These are phyloP conservation scores for Strongylocentrotus purpuratus DNA, from an alignment of 35 echinoderm and acorn worm genomes.

Conservation along the genomic window DNA sequence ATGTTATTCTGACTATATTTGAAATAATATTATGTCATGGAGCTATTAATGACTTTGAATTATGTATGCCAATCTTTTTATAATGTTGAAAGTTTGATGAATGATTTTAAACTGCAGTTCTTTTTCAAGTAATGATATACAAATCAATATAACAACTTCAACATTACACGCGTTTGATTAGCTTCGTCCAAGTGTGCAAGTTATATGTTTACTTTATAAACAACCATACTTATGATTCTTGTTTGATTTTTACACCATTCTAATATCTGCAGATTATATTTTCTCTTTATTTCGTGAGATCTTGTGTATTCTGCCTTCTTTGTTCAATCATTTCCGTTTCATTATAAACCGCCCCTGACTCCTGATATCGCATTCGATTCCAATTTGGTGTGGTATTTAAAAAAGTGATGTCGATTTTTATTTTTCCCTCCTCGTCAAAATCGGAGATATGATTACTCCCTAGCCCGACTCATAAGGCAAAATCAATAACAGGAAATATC, in stretches of 20 bases:
- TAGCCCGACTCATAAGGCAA: not conserved
- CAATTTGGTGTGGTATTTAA: constrained; percentile 12
- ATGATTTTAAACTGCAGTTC: no score
- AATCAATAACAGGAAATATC: constrained; percentile 42
- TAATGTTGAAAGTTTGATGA: no score
- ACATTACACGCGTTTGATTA: not conserved
- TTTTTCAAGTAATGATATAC: no score
- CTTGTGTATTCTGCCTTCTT: not conserved
- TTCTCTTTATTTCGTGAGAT: not conserved
- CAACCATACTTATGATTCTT: not conserved
- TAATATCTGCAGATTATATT: not conserved
- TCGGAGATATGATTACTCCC: not conserved
- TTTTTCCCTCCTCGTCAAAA: not conserved
- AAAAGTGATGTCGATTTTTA: not conserved
- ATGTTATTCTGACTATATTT: not conserved
- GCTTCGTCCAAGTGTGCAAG: not conserved
- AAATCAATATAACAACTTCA: no score
- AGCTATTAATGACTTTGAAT: not conserved
- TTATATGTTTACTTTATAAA: not conserved
- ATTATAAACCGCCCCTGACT: not conserved
- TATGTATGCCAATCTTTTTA: no score
- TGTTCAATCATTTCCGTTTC: constrained; percentile 5
- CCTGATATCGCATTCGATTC: not conserved
- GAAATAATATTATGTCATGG: not conserved
- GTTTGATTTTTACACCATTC: not conserved